phyloP scores from a whole-genome alignment of 2,888 invertebrate species.

The Hirudinaria manillensis region DNA sequence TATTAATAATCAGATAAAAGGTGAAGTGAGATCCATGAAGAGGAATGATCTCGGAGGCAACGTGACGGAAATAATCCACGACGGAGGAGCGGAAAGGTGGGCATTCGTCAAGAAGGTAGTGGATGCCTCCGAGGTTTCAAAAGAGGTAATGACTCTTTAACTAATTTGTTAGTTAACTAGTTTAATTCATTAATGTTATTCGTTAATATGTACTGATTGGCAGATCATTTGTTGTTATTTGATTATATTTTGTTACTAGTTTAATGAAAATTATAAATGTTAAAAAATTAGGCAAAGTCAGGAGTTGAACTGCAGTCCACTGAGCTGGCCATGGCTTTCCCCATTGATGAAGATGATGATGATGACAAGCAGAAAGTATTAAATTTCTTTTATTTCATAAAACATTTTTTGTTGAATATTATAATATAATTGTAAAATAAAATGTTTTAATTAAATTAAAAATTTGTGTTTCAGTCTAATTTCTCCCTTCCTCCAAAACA shows the following conservation, averaged over 20 bases:
- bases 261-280: not conserved
- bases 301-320: conserved; percentile 50
- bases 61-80: conserved; percentile 47
- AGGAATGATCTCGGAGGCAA: conserved; percentile 45
- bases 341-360: conserved; percentile 32
- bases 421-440: not conserved
- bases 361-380: not conserved
- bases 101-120: conserved; percentile 48
- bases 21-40: conserved; percentile 42
- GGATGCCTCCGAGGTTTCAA: conserved; percentile 43
- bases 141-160: conserved; percentile 24
- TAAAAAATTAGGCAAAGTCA: conserved; percentile 47
- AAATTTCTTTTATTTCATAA: no score
- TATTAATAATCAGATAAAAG: conserved; percentile 43
- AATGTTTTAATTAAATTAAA: not conserved
- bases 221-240: not conserved
- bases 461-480: not conserved
- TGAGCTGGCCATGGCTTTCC: conserved; percentile 52
- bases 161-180: not conserved
- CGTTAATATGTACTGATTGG: not conserved
- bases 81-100: conserved; percentile 44
- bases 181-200: not conserved
- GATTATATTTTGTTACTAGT: not conserved
- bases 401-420: no score
- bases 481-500: conserved; percentile 45